Evolutionary conservation across 2,113 vertebrate genomes (phyloP), one percentile per base, ranked within the genome.

Genomic region (Mystacornis crossleyi): DNA sequence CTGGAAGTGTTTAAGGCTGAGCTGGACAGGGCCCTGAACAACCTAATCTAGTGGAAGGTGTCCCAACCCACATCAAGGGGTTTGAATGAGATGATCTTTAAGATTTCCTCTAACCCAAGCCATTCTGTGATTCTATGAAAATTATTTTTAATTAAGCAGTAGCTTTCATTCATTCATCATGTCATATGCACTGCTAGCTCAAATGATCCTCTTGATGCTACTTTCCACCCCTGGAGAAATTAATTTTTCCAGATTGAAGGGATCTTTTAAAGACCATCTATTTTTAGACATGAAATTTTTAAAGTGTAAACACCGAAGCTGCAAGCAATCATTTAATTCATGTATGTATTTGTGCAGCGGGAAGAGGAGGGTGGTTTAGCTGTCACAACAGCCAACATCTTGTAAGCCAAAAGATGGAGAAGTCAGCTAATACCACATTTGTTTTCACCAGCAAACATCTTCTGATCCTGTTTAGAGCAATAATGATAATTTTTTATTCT

Each of bases 261-360:
- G 57, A 67, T 64, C 8, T 81, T 89, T 47, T 62, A 91, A 69
- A 88, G 43, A 33, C 10, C 28, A 90, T 55, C 14, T 24, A 57
- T 82, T 79, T 94, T 79, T 82, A 60, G 48, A 55, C 8, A 48
- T 38, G 40, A 31, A 45, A 57, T 75, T 97, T 87, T 91, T 12
- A 57, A 89, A 60, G 17, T 79, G 16, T 47, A 67, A 95, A 72
- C 38, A 78, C 13, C 66, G 45, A 88, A 91, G 21, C 34, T 45
- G 21, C 36, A 84, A 64, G 50, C 17, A 79, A 24, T 65, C 9
- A 36, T 71, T 91, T 79, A 75, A 79, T 65, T 91, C 5, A 11
- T 36, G 7, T 58, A 75, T 60, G 20, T 65, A 55, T 88, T 65
- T 69, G 38, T 67, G 40, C 8, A 64, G 38, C 28, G 51, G 43